Evolutionary conservation across 2,888 invertebrate genomes (phyloP).

Genomic region (Dorcus parallelipipedus): DNA sequence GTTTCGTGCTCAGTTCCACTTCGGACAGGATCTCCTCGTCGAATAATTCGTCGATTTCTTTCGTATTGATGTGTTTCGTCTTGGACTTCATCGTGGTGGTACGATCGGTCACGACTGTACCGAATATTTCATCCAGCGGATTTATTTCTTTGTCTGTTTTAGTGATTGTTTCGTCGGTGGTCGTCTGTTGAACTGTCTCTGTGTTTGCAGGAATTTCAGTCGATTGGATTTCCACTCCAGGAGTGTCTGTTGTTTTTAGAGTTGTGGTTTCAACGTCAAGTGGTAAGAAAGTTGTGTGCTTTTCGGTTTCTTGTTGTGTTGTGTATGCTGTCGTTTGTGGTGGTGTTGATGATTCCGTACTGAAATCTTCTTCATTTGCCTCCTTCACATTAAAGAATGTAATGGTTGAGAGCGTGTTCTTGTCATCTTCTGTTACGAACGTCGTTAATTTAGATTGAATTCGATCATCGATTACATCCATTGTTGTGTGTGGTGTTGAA

Average conservation of each 20-base stretch:
- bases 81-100: constrained; percentile 14
- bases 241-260: no score
- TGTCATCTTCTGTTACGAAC: background rate
- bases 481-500: no score
- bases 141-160: background rate
- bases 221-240: no score
- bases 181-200: background rate
- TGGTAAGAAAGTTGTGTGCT: background rate
- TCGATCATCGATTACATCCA: no score
- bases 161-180: constrained; percentile 14
- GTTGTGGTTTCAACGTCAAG: background rate
- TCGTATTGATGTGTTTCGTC: constrained; percentile 8
- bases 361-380: no score
- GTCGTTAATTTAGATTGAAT: background rate
- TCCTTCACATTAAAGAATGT: no score
- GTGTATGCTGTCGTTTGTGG: constrained; percentile 12
- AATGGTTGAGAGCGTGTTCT: background rate
- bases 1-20: background rate
- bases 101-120: background rate
- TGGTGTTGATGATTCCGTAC: constrained; percentile 3
- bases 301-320: background rate
- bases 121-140: constrained; percentile 9
- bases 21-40: constrained; percentile 20
- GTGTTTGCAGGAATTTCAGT: background rate
- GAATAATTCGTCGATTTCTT: constrained; percentile 37